phyloP scores from a whole-genome alignment of 2,888 invertebrate genomes.

The Chymomyza procnemis region DNA sequence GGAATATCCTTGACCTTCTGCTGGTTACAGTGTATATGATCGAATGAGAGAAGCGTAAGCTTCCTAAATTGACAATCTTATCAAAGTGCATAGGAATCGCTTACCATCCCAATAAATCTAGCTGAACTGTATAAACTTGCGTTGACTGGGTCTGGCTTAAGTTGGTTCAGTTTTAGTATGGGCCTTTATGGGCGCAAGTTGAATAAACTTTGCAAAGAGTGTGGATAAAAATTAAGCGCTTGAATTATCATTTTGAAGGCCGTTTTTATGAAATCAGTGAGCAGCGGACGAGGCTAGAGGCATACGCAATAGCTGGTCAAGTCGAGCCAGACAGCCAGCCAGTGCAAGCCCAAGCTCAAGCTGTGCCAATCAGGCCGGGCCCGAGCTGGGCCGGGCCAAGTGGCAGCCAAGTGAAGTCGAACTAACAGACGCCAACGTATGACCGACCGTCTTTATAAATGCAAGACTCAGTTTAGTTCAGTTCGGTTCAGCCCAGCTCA shows the following conservation, averaged over 20 bases:
- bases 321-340: neutral
- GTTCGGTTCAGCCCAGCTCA: slow-evolving; percentile 15
- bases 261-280: slow-evolving; percentile 49
- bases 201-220: slow-evolving; percentile 72
- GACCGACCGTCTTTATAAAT: slow-evolving; percentile 33
- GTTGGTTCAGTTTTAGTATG: neutral
- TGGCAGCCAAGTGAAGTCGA: neutral
- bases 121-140: neutral
- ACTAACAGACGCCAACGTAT: slow-evolving; percentile 46
- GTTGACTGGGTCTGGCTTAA: neutral
- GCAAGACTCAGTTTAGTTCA: slow-evolving; percentile 1
- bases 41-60: neutral
- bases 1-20: too few relatives aligned
- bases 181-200: slow-evolving; percentile 44
- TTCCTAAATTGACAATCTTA: neutral
- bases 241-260: slow-evolving; percentile 76
- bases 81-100: neutral
- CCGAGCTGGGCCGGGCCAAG: neutral
- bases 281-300: slow-evolving; percentile 63
- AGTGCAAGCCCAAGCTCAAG: neutral
- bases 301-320: slow-evolving; percentile 57
- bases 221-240: slow-evolving; percentile 70
- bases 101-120: slow-evolving; percentile 3
- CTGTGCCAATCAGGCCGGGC: neutral
- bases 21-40: too few relatives aligned